phyloP scores from a whole-genome alignment of 2,113 vertebrate genomes.

The Kryptolebias marmoratus region DNA sequence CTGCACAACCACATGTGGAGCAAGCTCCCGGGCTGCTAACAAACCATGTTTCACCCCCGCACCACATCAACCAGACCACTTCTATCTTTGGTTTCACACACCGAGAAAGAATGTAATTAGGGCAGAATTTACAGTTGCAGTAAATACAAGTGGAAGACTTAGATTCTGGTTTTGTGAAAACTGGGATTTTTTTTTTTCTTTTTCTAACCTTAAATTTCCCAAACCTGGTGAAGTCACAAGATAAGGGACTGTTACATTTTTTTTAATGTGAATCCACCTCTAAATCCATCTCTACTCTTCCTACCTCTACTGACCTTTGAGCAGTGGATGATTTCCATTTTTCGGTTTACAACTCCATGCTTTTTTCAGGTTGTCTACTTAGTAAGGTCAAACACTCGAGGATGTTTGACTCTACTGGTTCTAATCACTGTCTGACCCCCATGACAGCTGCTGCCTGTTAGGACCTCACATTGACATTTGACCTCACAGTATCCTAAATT shows the following conservation, averaged over 20 bases:
- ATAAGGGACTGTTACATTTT: constrained; percentile 3
- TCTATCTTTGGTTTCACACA: constrained; percentile 78
- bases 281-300: constrained; percentile 27
- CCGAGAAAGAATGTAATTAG: constrained; percentile 53
- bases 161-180: background rate
- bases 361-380: constrained; percentile 83
- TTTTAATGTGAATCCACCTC: background rate
- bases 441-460: constrained; percentile 85
- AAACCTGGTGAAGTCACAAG: background rate
- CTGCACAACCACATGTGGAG: constrained; percentile 69
- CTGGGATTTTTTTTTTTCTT: background rate
- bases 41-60: constrained; percentile 63
- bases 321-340: constrained; percentile 63
- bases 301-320: constrained; percentile 15
- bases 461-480: constrained; percentile 84
- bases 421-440: constrained; percentile 75
- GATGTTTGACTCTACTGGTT: constrained; percentile 81
- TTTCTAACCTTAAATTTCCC: background rate
- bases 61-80: constrained; percentile 65
- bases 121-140: constrained; percentile 46
- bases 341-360: constrained; percentile 71
- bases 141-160: constrained; percentile 18
- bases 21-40: constrained; percentile 67
- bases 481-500: constrained; percentile 84
- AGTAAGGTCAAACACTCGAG: constrained; percentile 72